Percentiles rank a stretch among this genome's conserved stretches.
Evolutionary conservation across 2,113 vertebrate species (phyloP).

Genomic region (Lepisosteus osseus): DNA sequence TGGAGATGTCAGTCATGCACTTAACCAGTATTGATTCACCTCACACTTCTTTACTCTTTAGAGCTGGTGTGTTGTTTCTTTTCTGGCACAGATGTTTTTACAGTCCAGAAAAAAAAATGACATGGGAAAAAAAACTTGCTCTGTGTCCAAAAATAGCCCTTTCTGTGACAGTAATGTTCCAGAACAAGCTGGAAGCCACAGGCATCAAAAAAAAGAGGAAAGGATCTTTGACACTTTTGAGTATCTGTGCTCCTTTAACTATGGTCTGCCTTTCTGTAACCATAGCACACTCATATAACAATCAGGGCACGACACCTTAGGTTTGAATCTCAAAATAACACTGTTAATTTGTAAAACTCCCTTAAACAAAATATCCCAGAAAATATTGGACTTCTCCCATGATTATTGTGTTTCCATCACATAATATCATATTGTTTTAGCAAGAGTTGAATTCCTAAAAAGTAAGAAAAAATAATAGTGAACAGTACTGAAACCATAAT

Average conservation of each 20-base stretch:
- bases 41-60: slow-evolving; percentile 36
- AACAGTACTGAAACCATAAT: slow-evolving; percentile 14
- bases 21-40: slow-evolving; percentile 19
- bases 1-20: slow-evolving; percentile 44
- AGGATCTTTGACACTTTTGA: slow-evolving; percentile 40
- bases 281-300: slow-evolving; percentile 34
- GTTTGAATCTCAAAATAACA: background rate
- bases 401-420: too few relatives aligned
- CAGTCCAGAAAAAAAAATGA: slow-evolving; percentile 58
- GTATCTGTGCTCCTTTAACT: slow-evolving; percentile 42
- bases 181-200: too few relatives aligned
- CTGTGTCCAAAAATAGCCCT: slow-evolving; percentile 33
- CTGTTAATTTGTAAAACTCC: background rate
- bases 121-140: slow-evolving; percentile 42
- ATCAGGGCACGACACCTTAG: slow-evolving; percentile 26
- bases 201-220: slow-evolving; percentile 42
- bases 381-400: too few relatives aligned
- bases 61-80: slow-evolving; percentile 37
- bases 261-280: background rate
- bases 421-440: too few relatives aligned
- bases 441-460: too few relatives aligned
- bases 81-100: slow-evolving; percentile 65
- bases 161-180: background rate
- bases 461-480: too few relatives aligned
- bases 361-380: background rate